A percentile compares a stretch with the other conserved stretches of the same genome.
Conservation (phyloP, 1,140 invertebrate genomes). For the Schlechtendalia chinensis region DNA sequence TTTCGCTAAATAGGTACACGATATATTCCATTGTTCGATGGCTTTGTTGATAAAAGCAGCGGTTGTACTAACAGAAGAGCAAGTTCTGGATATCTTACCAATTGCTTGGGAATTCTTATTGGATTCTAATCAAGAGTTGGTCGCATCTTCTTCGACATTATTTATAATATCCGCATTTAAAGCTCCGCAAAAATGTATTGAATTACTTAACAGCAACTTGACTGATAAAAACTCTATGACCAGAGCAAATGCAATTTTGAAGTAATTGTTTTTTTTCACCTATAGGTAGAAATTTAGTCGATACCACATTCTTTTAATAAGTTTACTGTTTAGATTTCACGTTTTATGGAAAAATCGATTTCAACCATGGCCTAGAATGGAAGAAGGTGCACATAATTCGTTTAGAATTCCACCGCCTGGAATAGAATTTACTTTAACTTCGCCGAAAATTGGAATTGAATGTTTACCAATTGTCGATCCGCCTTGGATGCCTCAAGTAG, state of each 20-base stretch:
- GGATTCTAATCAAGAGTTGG: constrained; percentile 75
- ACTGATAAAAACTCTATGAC: constrained; percentile 76
- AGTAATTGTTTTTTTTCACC: constrained; percentile 58
- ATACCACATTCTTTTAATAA: background rate
- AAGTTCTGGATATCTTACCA: constrained; percentile 82
- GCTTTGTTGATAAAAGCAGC: constrained; percentile 89
- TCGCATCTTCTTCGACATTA: constrained; percentile 78
- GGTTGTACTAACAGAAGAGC: constrained; percentile 82
- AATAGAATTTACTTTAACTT: constrained; percentile 98
- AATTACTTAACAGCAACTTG: constrained; percentile 83
- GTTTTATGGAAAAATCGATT: constrained; percentile 95
- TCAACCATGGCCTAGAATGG: constrained; percentile 98
- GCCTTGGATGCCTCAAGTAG: constrained; percentile 96
- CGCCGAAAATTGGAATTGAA: constrained; percentile 96
- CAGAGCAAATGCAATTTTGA: constrained; percentile 76
- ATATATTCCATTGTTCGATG: constrained; percentile 86
- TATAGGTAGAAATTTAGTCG: background rate
- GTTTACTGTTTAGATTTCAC: constrained; percentile 70
- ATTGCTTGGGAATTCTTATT: constrained; percentile 92
- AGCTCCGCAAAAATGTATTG: constrained; percentile 79
- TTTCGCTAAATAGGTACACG: constrained; percentile 63
- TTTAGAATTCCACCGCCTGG: constrained; percentile 98
- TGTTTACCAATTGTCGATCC: constrained; percentile 93
- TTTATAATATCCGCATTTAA: constrained; percentile 91
- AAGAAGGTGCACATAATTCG: constrained; percentile 88